phyloP scores from a whole-genome alignment of 2,888 invertebrate genomes.

The Phengaris arion region DNA sequence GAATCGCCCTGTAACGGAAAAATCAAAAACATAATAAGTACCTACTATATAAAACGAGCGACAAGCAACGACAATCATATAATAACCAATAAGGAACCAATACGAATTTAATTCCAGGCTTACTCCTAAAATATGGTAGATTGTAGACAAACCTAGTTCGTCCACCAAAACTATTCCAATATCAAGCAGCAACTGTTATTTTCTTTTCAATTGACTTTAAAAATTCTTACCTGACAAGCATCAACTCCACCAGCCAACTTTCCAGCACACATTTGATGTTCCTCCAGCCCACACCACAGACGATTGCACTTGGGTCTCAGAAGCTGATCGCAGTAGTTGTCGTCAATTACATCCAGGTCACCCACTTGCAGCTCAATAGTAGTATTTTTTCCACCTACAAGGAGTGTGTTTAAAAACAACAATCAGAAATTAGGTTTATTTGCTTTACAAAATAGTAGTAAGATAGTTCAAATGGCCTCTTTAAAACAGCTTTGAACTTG shows the following conservation, averaged over 20 bases:
- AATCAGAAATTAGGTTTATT: too few relatives aligned
- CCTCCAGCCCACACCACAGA: constrained; percentile 37
- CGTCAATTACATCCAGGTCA: constrained; percentile 19
- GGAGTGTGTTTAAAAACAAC: too few relatives aligned
- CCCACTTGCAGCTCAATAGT: neutral
- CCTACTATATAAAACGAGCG: too few relatives aligned
- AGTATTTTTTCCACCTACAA: constrained; percentile 5
- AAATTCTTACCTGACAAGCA: constrained; percentile 35
- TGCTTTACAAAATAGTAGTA: too few relatives aligned
- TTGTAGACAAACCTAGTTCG: too few relatives aligned
- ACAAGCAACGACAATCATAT: too few relatives aligned
- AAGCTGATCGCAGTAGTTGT: constrained; percentile 33
- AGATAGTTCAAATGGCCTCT: too few relatives aligned
- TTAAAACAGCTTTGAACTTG: neutral
- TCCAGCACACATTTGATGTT: constrained; percentile 41
- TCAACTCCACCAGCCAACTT: constrained; percentile 39
- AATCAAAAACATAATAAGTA: too few relatives aligned
- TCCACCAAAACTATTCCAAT: neutral
- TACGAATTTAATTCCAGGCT: too few relatives aligned
- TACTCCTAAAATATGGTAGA: too few relatives aligned
- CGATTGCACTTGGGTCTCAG: constrained; percentile 35
- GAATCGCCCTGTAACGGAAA: constrained; percentile 43
- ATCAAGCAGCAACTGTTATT: neutral
- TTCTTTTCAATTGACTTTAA: neutral
- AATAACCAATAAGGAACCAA: too few relatives aligned